These are phyloP conservation scores for Globodera rostochiensis DNA, from an alignment of 1,140 invertebrate species.

Conservation along the genomic window DNA sequence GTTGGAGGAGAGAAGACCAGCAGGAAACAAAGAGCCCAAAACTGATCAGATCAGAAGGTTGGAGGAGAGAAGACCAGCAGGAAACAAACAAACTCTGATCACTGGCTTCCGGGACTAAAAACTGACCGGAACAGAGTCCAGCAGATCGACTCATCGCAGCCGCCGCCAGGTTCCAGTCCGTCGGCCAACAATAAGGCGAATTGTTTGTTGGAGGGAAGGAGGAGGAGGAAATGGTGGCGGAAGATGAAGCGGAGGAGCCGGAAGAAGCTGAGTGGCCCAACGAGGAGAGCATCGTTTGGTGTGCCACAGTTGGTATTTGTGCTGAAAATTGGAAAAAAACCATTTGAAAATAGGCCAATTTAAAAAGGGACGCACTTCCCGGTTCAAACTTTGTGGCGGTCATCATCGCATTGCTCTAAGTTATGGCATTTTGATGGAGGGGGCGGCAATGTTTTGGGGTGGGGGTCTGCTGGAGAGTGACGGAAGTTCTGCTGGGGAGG, in stretches of 20 bases:
- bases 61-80: neutral
- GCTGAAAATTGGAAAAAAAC: neutral
- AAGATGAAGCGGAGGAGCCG: neutral
- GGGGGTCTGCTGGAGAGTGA: neutral
- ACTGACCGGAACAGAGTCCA: slow-evolving; percentile 6
- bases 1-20: neutral
- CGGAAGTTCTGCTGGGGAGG: neutral
- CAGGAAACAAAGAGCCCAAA: too few species aligned
- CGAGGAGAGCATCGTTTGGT: neutral
- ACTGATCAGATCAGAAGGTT: neutral
- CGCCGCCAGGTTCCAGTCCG: neutral
- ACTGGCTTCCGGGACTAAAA: neutral
- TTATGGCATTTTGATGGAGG: neutral
- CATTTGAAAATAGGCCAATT: too few species aligned
- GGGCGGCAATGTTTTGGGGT: neutral
- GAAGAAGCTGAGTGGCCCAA: neutral
- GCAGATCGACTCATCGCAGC: slow-evolving; percentile 1
- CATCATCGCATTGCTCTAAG: neutral
- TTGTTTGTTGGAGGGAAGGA: neutral
- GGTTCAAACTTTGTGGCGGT: slow-evolving; percentile 10
- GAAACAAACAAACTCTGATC: too few species aligned
- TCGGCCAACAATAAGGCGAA: neutral
- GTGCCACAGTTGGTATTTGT: neutral
- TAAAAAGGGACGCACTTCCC: neutral
- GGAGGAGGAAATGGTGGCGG: neutral